Percentiles rank a stretch among this genome's conserved stretches.
phyloP scores from a whole-genome alignment of 2,113 vertebrate species.

The Trichomycterus rosablanca region DNA sequence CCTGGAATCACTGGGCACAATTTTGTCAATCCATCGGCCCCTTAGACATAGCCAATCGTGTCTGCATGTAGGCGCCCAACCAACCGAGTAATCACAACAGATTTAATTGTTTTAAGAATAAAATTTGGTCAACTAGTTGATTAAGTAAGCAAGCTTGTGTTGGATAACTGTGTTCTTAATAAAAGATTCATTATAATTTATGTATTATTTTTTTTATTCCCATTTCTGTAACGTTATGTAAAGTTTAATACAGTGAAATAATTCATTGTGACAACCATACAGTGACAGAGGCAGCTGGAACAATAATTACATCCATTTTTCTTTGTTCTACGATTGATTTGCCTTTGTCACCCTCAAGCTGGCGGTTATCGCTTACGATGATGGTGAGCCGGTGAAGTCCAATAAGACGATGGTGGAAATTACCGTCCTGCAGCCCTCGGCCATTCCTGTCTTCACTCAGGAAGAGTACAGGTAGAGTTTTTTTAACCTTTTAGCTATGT shows the following conservation, averaged over 20 bases:
- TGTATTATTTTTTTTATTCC: neutral
- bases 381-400: conserved; percentile 77
- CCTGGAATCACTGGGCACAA: too few relatives aligned
- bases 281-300: too few relatives aligned
- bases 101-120: too few relatives aligned
- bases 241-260: neutral
- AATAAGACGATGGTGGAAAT: conserved; percentile 75
- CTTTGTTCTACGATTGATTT: conserved; percentile 28
- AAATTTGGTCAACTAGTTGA: too few relatives aligned
- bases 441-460: conserved; percentile 80
- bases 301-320: too few relatives aligned
- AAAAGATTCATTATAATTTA: neutral
- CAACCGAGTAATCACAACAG: too few relatives aligned
- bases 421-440: conserved; percentile 79
- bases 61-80: too few relatives aligned
- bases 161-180: too few relatives aligned
- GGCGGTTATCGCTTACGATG: conserved; percentile 77
- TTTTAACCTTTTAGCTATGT: neutral
- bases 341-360: conserved; percentile 57
- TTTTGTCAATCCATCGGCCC: too few relatives aligned
- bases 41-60: too few relatives aligned
- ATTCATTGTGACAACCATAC: too few relatives aligned
- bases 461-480: conserved; percentile 79
- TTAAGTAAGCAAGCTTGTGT: too few relatives aligned
- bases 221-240: neutral